Base-by-base conservation (phyloP, 2,888 invertebrate genomes). In the Calliphora vomitoria region DNA sequence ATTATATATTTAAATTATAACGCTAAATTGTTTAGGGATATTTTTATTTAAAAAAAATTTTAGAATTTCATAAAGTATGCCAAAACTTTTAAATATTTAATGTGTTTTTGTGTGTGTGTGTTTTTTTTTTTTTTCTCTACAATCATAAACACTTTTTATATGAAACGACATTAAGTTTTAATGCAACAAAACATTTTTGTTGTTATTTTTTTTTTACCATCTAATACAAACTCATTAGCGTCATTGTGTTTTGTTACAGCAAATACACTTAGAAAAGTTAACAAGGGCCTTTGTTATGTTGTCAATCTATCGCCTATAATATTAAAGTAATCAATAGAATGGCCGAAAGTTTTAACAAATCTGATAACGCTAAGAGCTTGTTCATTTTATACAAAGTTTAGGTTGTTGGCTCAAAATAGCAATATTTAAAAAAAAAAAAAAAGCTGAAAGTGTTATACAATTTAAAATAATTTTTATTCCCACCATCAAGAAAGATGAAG, bases 211-310 rank as follows among this genome's bases (percentile, higher is more conserved):
- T 53, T 44, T 44, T 44, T 3, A 2, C 53, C 25, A 81, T 72
- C 80, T 81, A 81, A 81, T 81, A 71, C 64, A 44, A 84, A 74
- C 58, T 60, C 72, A 79, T 84, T 79, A 84, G 50, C 74, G 64
- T 62, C 64, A 83, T 71, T 71, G 64, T 72, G 71, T 41, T 75
- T 68, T 60, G 38, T 25, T 64, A 18, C 35, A 38, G 41, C 41
- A 31, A 60, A 60, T 76, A 66, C 31, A 78, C 31, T 50, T 3
- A 18, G 20, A 64, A 62, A 60, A 47, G 20, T 18, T 25, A 15
- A 1, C 8, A 25, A 25, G 25, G 25, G 2, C 25, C 25, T 25
- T 25, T 25, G 25, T 25, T 25, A 25, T 25, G 2, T 25, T 25
- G 2, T 25, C 25, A 25, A 25, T 25, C 25, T 25, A 25, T 25